Evolutionary conservation across 2,113 vertebrate genomes (phyloP).

Genomic region (Bolborhynchus lineola): DNA sequence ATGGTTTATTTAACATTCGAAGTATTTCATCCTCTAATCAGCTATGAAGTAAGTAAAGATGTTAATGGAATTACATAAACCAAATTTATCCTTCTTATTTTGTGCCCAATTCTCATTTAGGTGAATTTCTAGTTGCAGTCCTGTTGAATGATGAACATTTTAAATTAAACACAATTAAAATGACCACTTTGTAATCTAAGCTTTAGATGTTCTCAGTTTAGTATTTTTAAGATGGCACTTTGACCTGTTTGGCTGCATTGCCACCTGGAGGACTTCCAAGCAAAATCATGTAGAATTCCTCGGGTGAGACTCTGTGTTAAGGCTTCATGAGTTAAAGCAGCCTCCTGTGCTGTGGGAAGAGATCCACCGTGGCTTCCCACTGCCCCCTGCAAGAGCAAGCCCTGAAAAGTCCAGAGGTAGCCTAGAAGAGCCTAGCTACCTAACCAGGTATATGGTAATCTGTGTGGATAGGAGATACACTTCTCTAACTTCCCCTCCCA

Average conservation of each 20-base stretch:
- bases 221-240: neutral
- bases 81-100: neutral
- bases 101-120: neutral
- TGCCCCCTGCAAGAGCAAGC: neutral
- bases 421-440: neutral
- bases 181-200: neutral
- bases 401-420: neutral
- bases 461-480: neutral
- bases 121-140: neutral
- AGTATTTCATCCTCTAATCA: neutral
- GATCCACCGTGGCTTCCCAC: neutral
- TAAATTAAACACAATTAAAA: neutral
- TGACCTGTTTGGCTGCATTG: conserved; percentile 60
- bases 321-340: neutral
- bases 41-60: neutral
- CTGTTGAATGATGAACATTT: neutral
- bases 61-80: neutral
- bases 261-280: conserved; percentile 55
- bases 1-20: neutral
- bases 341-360: neutral
- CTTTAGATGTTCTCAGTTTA: neutral
- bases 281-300: conserved; percentile 22
- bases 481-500: neutral
- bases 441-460: neutral
- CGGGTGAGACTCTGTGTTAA: neutral